Evolutionary conservation across 2,797 vertebrate genomes (phyloP).

Genomic region (Peromyscus aztecus): DNA sequence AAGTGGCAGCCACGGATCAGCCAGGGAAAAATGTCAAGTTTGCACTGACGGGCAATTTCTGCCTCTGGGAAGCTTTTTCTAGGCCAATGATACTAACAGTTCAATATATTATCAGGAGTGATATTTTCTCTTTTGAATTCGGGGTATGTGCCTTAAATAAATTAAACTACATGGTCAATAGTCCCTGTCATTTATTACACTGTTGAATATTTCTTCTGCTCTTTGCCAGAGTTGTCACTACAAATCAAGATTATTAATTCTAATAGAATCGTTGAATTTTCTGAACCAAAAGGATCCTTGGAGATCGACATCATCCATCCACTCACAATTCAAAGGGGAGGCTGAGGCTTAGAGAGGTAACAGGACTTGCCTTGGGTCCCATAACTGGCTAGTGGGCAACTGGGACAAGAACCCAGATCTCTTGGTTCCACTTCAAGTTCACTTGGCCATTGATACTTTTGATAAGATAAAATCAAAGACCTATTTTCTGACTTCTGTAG

Average conservation of each 20-base stretch:
- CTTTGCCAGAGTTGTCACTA: conserved; percentile 49
- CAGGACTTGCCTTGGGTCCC: neutral
- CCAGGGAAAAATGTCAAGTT: conserved; percentile 72
- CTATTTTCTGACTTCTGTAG: neutral
- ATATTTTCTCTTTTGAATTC: conserved; percentile 75
- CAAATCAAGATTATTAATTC: conserved; percentile 72
- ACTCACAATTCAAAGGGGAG: conserved; percentile 33
- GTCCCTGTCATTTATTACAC: conserved; percentile 59
- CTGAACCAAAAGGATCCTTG: neutral
- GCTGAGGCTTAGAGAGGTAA: neutral
- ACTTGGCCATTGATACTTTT: neutral
- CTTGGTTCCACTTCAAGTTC: neutral
- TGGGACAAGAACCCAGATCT: neutral
- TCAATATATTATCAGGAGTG: conserved; percentile 64
- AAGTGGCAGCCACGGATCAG: conserved; percentile 68
- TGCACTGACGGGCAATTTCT: conserved; percentile 67
- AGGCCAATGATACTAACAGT: conserved; percentile 65
- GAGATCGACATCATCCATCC: neutral
- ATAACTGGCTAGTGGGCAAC: neutral
- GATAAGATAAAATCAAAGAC: neutral
- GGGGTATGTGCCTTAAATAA: conserved; percentile 69
- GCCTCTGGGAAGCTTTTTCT: conserved; percentile 60
- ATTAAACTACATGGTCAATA: conserved; percentile 78
- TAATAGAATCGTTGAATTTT: conserved; percentile 41
- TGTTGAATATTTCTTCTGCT: conserved; percentile 65